Evolutionary conservation across 2,113 vertebrate species (phyloP).

Genomic region (Euleptes europaea): DNA sequence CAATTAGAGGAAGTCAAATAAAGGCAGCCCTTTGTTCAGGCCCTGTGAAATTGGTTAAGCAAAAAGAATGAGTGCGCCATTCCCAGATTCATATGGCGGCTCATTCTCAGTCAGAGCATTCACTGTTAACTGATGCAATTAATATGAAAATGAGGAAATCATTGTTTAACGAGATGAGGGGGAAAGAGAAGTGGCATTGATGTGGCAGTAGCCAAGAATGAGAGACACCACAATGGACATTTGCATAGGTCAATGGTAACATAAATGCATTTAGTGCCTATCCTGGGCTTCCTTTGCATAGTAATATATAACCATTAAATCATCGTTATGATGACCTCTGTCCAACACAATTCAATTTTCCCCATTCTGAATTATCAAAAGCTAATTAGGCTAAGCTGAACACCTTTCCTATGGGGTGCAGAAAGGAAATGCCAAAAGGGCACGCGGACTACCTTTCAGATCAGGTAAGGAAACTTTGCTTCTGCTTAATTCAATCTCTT

Average conservation of each 20-base stretch:
- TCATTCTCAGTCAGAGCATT: constrained; percentile 80
- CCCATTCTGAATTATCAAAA: constrained; percentile 78
- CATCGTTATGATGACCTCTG: constrained; percentile 80
- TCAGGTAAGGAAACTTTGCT: constrained; percentile 56
- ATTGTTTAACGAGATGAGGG: constrained; percentile 83
- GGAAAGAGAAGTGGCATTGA: constrained; percentile 66
- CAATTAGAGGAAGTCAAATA: constrained; percentile 83
- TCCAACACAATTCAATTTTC: constrained; percentile 78
- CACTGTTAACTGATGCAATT: constrained; percentile 86
- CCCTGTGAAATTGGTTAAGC: constrained; percentile 85
- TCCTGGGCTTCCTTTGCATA: constrained; percentile 72
- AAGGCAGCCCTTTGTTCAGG: constrained; percentile 79
- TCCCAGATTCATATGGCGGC: constrained; percentile 81
- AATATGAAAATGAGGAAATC: constrained; percentile 89
- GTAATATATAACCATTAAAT: constrained; percentile 76
- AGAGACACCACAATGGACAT: constrained; percentile 73
- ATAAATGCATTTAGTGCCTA: constrained; percentile 65
- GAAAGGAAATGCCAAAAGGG: constrained; percentile 72
- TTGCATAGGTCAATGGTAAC: constrained; percentile 80
- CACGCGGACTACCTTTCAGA: constrained; percentile 58
- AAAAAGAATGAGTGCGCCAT: constrained; percentile 82
- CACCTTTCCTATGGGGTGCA: constrained; percentile 73
- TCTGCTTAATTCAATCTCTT: constrained; percentile 72
- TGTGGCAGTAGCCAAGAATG: constrained; percentile 62
- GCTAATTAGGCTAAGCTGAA: constrained; percentile 77